phyloP scores from a whole-genome alignment of 1,140 invertebrate genomes.

The Drosophila setifemur region DNA sequence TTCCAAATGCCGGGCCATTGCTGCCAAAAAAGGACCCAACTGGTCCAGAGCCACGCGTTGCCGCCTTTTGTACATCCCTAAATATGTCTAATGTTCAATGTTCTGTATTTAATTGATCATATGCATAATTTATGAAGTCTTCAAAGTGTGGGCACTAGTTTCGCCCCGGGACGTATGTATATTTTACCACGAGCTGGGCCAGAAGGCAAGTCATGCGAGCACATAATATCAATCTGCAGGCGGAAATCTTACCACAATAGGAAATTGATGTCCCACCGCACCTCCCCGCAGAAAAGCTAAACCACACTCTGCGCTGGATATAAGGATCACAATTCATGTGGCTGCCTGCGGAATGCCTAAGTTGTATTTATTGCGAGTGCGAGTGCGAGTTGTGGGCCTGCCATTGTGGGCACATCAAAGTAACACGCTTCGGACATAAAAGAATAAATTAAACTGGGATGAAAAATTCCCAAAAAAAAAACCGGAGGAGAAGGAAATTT shows the following conservation, averaged over 20 bases:
- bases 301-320: not conserved
- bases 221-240: conserved; percentile 29
- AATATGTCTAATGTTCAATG: conserved; percentile 13
- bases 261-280: conserved; percentile 19
- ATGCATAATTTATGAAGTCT: conserved; percentile 22
- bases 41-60: not conserved
- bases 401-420: conserved; percentile 35
- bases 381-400: not conserved
- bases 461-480: conserved; percentile 4
- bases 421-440: conserved; percentile 33
- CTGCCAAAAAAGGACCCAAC: not conserved
- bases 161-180: not conserved
- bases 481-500: conserved; percentile 1
- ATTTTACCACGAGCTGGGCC: conserved; percentile 3
- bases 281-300: not conserved
- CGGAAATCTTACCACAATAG: conserved; percentile 24
- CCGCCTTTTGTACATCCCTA: not conserved
- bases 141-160: not conserved
- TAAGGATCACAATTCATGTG: conserved; percentile 14
- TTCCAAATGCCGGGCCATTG: no score
- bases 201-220: conserved; percentile 13
- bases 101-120: conserved; percentile 41
- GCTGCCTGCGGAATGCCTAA: conserved; percentile 9
- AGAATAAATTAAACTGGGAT: conserved; percentile 28
- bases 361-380: conserved; percentile 15